Base-by-base conservation (phyloP, 2,888 invertebrate genomes). In the Hoplodrina blanda region DNA sequence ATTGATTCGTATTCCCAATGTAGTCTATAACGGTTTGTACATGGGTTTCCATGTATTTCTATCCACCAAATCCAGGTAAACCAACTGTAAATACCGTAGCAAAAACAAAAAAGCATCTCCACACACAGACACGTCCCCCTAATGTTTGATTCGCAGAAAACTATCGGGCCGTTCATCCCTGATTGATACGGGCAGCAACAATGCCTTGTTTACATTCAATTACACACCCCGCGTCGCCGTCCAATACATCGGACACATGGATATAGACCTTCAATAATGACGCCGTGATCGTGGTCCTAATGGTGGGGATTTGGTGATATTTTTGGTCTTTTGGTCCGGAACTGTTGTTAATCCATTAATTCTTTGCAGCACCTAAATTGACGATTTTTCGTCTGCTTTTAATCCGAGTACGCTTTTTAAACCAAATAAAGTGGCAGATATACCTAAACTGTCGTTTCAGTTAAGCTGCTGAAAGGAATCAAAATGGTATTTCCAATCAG, bases 191-290 rank as follows among this genome's bases (percentile, higher is more conserved):
- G 93, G 91, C 91, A 90, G 91, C 92, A 92, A 94, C 94, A 94
- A 94, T 93, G 91, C 91, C 92, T 88, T 95, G 94, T 95, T 95
- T 95, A 89, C 89, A 93, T 95, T 95, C 95, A 95, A 95, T 95
- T 94, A 95, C 94, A 89, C 88, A 83, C 88, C 87, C 88, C 85
- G 87, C 84, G 83, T 80, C 84, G 81, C 55, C 63, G 52, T 56
- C 69, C 80, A 76, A 73, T 68, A 84, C 81, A 69, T 69, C 54
- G 64, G 57, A 33, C 56, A 62, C 85, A 81, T 79, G 69, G 82
- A 80, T 81, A 79, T 84, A 81, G 68, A 66, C 30, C 13, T 63
- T 33, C 30, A 50, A 56, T 64, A 62, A 67, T 81, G 61, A 46
- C 50, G 53, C 41, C 10, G 20, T 49, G 54, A 54, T 20, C 15